A percentile compares a stretch with the other conserved stretches of the same genome.
These are phyloP conservation scores for Sparidentex hasta DNA, from an alignment of 2,797 vertebrate species.

Conservation along the genomic window DNA sequence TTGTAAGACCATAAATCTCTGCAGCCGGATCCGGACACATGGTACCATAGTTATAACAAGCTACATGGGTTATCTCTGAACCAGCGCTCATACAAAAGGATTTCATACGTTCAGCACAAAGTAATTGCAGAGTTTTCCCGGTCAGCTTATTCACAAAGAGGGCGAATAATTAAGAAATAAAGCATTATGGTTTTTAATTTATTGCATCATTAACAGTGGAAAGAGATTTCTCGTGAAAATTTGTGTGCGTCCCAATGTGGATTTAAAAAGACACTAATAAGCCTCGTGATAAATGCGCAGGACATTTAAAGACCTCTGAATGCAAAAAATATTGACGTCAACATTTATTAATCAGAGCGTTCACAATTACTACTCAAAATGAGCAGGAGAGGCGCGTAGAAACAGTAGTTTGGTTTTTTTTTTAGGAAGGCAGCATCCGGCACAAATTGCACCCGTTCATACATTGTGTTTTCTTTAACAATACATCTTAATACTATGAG, in stretches of 20 bases:
- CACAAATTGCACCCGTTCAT: too few species aligned
- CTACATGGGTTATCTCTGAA: constrained; percentile 55
- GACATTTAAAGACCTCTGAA: background rate
- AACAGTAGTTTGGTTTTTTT: too few species aligned
- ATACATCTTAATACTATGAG: too few species aligned
- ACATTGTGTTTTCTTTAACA: too few species aligned
- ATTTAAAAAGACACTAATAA: too few species aligned
- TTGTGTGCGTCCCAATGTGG: background rate
- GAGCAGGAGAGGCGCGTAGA: too few species aligned
- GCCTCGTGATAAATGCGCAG: background rate
- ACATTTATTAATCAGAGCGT: too few species aligned
- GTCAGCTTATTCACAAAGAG: constrained; percentile 38
- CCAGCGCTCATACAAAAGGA: constrained; percentile 36
- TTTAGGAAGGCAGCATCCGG: too few species aligned
- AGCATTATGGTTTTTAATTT: constrained; percentile 30
- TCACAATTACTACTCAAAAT: too few species aligned
- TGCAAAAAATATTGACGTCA: background rate
- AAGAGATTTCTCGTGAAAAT: background rate
- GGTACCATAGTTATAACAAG: constrained; percentile 57
- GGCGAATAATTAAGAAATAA: constrained; percentile 50
- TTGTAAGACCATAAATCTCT: constrained; percentile 70
- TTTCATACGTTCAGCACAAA: constrained; percentile 67
- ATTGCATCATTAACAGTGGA: constrained; percentile 17
- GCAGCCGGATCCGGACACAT: constrained; percentile 48
- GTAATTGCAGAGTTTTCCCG: constrained; percentile 43